Evolutionary conservation across 2,113 vertebrate species (phyloP).

Genomic region (Catagonus wagneri): DNA sequence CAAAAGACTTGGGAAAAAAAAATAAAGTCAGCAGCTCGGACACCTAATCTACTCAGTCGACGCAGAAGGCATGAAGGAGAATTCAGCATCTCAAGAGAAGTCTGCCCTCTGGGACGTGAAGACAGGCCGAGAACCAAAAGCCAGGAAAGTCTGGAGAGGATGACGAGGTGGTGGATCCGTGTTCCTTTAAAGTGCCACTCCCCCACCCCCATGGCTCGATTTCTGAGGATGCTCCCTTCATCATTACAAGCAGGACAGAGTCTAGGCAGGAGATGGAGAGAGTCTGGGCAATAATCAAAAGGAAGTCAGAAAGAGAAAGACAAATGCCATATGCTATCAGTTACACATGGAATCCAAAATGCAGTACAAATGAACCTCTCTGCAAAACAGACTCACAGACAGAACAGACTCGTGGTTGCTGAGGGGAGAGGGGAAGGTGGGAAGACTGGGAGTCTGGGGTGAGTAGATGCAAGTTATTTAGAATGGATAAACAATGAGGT

Average conservation of each 20-base stretch:
- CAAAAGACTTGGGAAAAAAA: too few relatives aligned
- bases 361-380: too few relatives aligned
- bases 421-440: too few relatives aligned
- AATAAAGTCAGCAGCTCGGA: not conserved
- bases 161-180: not conserved
- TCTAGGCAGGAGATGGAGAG: fast-evolving
- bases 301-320: too few relatives aligned
- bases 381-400: too few relatives aligned
- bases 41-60: not conserved
- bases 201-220: not conserved
- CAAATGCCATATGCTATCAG: too few relatives aligned
- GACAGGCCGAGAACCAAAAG: not conserved
- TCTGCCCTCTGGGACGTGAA: not conserved
- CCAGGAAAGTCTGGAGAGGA: not conserved
- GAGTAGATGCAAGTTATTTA: too few relatives aligned
- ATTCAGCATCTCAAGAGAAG: not conserved
- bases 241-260: not conserved
- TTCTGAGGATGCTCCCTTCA: not conserved
- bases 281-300: not conserved
- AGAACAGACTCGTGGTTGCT: too few relatives aligned
- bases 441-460: too few relatives aligned
- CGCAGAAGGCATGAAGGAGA: not conserved
- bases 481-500: too few relatives aligned
- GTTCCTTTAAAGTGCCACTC: not conserved
- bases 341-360: too few relatives aligned